Conservation (phyloP, 2,888 invertebrate genomes). For the Tinea trinotella region DNA sequence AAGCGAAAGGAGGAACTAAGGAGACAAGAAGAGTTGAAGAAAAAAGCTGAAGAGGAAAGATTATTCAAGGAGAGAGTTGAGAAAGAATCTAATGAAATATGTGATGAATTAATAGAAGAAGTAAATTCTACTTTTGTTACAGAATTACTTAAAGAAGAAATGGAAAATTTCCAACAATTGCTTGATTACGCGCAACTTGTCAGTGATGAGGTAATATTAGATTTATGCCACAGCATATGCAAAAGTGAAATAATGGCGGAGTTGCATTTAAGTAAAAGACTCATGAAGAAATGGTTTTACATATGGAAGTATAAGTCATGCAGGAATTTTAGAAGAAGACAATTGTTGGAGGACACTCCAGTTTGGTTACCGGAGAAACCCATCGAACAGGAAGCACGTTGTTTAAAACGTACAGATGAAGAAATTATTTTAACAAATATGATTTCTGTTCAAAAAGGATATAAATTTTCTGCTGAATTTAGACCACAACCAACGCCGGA, state of each 20-base stretch:
- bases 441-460: constrained; percentile 54
- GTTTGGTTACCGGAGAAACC: constrained; percentile 54
- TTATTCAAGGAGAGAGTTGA: constrained; percentile 47
- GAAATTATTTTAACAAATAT: constrained; percentile 45
- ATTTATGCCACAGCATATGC: constrained; percentile 46
- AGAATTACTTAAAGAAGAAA: constrained; percentile 42
- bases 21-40: constrained; percentile 28
- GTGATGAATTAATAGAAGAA: constrained; percentile 45
- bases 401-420: constrained; percentile 42
- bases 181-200: constrained; percentile 36
- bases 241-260: constrained; percentile 51
- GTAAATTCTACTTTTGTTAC: constrained; percentile 38
- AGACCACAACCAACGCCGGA: constrained; percentile 41
- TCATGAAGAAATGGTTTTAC: constrained; percentile 51
- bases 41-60: constrained; percentile 45
- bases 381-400: constrained; percentile 44
- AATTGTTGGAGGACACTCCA: constrained; percentile 53
- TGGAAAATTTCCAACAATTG: constrained; percentile 37
- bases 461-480: constrained; percentile 49
- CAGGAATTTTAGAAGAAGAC: constrained; percentile 47
- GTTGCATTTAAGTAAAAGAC: constrained; percentile 39
- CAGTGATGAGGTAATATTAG: constrained; percentile 40
- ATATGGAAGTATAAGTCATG: constrained; percentile 47
- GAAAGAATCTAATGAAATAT: constrained; percentile 42
- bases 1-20: constrained; percentile 26